Base-by-base conservation (phyloP, 2,888 invertebrate genomes). In the Habrosyne pyritoides region DNA sequence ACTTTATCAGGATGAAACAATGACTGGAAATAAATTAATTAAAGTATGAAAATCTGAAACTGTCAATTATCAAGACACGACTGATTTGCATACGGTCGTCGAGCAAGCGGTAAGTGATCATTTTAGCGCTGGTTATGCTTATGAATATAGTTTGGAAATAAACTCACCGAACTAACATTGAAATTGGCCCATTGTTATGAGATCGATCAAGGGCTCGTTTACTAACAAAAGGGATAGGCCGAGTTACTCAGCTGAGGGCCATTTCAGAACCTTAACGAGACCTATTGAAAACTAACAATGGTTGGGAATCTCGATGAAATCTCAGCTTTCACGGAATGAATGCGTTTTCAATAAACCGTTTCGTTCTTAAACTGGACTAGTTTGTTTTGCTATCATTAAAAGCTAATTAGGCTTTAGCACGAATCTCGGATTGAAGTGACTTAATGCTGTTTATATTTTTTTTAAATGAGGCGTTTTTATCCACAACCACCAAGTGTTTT, bases 191-290 rank as follows among this genome's bases (percentile, higher is more conserved):
- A 89, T 89, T 89, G 88, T 89, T 79, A 75, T 77, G 65, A 77
- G 73, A 84, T 86, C 88, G 87, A 89, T 89, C 88, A 84, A 82
- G 80, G 78, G 80, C 81, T 86, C 86, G 86, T 86, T 86, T 83
- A 71, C 79, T 79, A 86, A 90, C 89, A 89, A 90, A 86, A 81
- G 87, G 80, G 77, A 79, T 82, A 77, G 79, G 73, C 75, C 72
- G 76, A 77, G 79, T 77, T 70, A 75, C 77, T 73, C 75, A 62
- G 69, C 71, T 66, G 79, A 79, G 73, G 81, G 82, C 85, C 84
- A 81, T 87, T 88, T 82, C 77, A 76, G 78, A 75, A 70, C 80
- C 84, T 78, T 89, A 89, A 89, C 89, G 88, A 89, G 88, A 73
- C 73, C 83, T 74, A 87, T 87, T 87, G 79, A 89, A 77, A 78